Conservation (phyloP, 2,888 invertebrate species). For the Drosophila prolongata region DNA sequence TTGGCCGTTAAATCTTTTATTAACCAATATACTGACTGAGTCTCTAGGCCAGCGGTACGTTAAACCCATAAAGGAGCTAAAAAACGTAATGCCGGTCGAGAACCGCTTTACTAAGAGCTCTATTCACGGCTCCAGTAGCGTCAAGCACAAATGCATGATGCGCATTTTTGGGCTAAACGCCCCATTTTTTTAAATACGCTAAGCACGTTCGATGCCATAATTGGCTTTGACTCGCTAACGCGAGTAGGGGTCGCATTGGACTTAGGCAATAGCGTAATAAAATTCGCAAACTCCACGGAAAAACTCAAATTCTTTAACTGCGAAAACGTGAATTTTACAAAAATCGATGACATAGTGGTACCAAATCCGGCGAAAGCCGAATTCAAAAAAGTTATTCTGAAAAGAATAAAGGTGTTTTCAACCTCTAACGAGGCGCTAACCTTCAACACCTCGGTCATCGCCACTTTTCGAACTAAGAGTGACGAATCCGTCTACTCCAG, state of each 20-base stretch:
- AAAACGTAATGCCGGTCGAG: constrained; percentile 3
- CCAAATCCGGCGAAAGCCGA: too few species aligned
- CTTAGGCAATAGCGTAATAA: constrained; percentile 1
- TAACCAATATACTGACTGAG: too few species aligned
- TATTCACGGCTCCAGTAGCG: not conserved
- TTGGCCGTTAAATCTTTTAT: too few species aligned
- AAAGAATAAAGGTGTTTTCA: too few species aligned
- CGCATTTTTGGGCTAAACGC: not conserved
- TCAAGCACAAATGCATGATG: constrained; percentile 1
- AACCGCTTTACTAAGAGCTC: constrained; percentile 2
- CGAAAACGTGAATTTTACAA: too few species aligned
- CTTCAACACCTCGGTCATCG: too few species aligned
- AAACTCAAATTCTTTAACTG: constrained; percentile 2
- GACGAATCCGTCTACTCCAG: too few species aligned
- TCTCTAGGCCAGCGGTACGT: too few species aligned
- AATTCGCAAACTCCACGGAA: not conserved
- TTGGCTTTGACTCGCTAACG: not conserved
- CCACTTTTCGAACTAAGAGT: too few species aligned
- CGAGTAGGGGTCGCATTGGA: constrained; percentile 1
- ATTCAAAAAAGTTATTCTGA: too few species aligned
- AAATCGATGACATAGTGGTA: too few species aligned
- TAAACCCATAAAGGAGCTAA: constrained; percentile 5
- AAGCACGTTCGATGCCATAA: constrained; percentile 1
- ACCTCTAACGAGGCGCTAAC: too few species aligned
- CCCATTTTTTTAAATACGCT: not conserved